Evolutionary conservation across 2,888 invertebrate genomes (phyloP).

Genomic region (Polydrusus pterygomalis): DNA sequence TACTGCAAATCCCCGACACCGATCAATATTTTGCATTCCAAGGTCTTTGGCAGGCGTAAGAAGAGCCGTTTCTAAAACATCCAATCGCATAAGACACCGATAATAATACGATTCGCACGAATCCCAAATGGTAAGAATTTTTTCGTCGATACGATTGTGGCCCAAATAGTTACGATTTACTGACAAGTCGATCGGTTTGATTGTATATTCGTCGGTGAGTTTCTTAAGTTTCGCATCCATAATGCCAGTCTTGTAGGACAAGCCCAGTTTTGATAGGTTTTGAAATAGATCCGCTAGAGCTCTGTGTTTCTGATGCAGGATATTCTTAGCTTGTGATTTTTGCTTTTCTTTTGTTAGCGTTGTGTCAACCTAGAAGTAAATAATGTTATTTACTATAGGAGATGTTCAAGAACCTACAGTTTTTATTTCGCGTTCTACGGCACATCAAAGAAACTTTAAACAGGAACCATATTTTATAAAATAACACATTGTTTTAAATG

Average conservation of each 20-base stretch:
- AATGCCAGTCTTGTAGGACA: slow-evolving; percentile 88
- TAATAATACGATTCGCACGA: slow-evolving; percentile 85
- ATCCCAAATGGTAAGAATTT: slow-evolving; percentile 78
- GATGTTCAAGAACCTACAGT: no score
- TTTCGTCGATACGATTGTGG: slow-evolving; percentile 70
- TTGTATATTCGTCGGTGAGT: slow-evolving; percentile 77
- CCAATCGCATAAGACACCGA: slow-evolving; percentile 81
- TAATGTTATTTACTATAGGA: slow-evolving; percentile 42
- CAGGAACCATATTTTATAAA: no score
- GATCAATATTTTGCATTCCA: slow-evolving; percentile 86
- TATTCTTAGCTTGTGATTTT: slow-evolving; percentile 85
- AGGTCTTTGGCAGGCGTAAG: slow-evolving; percentile 85
- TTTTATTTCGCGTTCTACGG: no score
- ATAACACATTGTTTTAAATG: no score
- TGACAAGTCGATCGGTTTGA: slow-evolving; percentile 82
- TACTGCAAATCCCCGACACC: slow-evolving; percentile 89
- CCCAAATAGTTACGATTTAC: slow-evolving; percentile 76
- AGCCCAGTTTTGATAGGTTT: slow-evolving; percentile 81
- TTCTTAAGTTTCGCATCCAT: slow-evolving; percentile 75
- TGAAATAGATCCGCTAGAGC: slow-evolving; percentile 91
- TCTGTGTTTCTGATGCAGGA: slow-evolving; percentile 89
- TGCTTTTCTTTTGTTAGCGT: slow-evolving; percentile 81
- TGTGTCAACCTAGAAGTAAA: slow-evolving; percentile 73
- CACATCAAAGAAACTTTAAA: no score
- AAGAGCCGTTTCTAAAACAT: slow-evolving; percentile 78